These are phyloP conservation scores for Rostratula benghalensis DNA, from an alignment of 2,113 vertebrate genomes.

Conservation along the genomic window DNA sequence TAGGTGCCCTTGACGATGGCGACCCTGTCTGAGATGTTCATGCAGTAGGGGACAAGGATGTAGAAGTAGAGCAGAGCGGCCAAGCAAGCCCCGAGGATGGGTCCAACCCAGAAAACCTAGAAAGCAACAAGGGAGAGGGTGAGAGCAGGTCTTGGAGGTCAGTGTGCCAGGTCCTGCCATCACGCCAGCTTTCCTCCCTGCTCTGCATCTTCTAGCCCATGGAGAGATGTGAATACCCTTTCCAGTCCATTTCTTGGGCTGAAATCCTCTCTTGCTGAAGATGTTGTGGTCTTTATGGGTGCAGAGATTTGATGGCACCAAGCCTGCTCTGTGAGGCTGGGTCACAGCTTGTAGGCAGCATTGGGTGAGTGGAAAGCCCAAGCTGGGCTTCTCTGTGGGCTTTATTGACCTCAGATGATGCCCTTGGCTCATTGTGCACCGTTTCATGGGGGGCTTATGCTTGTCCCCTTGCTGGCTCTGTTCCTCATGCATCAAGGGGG, in stretches of 20 bases:
- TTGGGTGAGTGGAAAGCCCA: neutral
- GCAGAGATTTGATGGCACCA: neutral
- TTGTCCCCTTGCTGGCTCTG: neutral
- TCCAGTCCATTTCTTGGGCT: neutral
- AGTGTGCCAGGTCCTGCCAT: too few relatives aligned
- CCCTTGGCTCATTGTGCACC: neutral
- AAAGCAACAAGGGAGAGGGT: neutral
- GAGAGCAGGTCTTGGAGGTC: neutral
- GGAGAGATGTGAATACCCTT: accelerated
- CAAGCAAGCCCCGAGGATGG: slow-evolving; percentile 75
- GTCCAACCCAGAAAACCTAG: slow-evolving; percentile 86
- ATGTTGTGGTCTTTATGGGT: neutral
- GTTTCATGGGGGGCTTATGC: accelerated
- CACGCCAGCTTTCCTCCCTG: neutral
- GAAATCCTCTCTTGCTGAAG: neutral
- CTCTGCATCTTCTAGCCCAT: accelerated
- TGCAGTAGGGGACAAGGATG: slow-evolving; percentile 77
- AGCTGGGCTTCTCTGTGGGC: neutral
- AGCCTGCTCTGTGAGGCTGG: neutral
- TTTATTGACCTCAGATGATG: neutral
- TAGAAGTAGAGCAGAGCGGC: slow-evolving; percentile 82
- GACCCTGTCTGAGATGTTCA: slow-evolving; percentile 75
- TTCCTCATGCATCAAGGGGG: accelerated
- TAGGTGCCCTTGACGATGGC: slow-evolving; percentile 80
- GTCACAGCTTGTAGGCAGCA: neutral